Evolutionary conservation across 30 jellyfish, hydroid and myxozoan species (phyloP), one percentile per base, ranked within the genome.

Genomic region (Turritopsis rubra): DNA sequence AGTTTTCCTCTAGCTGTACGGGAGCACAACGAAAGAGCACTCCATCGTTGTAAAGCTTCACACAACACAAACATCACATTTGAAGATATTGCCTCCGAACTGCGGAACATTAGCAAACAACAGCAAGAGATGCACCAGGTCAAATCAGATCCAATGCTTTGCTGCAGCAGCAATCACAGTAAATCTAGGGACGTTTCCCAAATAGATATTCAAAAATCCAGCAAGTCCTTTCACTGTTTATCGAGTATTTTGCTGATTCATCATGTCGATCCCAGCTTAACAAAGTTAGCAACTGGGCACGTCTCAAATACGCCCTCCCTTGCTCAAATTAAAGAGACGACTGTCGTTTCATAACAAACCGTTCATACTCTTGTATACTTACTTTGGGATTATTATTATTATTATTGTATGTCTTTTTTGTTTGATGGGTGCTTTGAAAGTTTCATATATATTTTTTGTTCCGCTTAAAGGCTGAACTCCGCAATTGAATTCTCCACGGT

Each of bases 41-140:
- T 77, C 29, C 85, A 77, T 29, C 85, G 85, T 25, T 77, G 85
- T 60, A 77, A 77, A 29, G 75, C 75, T 20, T 29, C 28, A 60
- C 71, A 29, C 21, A 77, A 52, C 17, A 29, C 75, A 25, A n/a
- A 29, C 73, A 29, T 77, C 4, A 77, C 66, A 21, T n/a, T n/a
- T 16, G 85, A 30, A 7, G 85, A 77, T 52, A 29, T 77, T n/a
- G 75, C 73, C 71, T 18, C 24, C 21, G 71, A 68, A 27, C 77
- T 68, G 28, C 77, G 7, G 8, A 68, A 68, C 30, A 68, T 68
- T 68, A 68, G 77, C 77, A 19, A 68, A 0, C 77, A 23, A 21
- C 73, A 68, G 30, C 77, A 68, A 19, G 21, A 19, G 31, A 27
- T 68, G 30, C 28, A 68, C 28, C 16, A 68, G 30, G 77, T 19